Evolutionary conservation across 2,888 invertebrate genomes (phyloP).

Genomic region (Brachylomia viminalis): DNA sequence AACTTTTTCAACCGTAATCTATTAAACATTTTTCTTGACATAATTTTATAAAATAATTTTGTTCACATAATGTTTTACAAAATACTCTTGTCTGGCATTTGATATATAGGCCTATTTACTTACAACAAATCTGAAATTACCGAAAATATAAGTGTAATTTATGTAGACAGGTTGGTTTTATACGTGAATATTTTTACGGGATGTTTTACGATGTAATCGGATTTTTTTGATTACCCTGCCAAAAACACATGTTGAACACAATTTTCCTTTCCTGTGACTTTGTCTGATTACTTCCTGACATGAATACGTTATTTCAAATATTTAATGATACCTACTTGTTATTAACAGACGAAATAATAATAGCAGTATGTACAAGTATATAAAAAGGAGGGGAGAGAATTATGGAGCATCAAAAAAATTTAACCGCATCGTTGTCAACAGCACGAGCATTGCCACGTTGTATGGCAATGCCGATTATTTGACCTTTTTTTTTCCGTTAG

Average conservation of each 20-base stretch:
- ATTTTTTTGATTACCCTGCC: slow-evolving; percentile 30
- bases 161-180: neutral
- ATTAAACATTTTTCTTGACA: slow-evolving; percentile 16
- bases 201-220: neutral
- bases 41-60: slow-evolving; percentile 3
- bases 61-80: slow-evolving; percentile 11
- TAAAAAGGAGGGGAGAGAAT: too few relatives aligned
- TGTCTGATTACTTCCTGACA: neutral
- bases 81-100: neutral
- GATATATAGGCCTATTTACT: neutral
- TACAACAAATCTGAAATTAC: neutral
- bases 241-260: slow-evolving; percentile 8
- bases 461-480: too few relatives aligned
- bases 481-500: too few relatives aligned
- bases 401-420: too few relatives aligned
- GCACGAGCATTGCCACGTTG: too few relatives aligned
- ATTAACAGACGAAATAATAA: too few relatives aligned
- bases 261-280: slow-evolving; percentile 1
- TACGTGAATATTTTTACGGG: neutral
- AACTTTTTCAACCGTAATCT: neutral
- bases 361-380: too few relatives aligned
- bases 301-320: neutral
- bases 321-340: neutral
- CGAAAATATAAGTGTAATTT: slow-evolving; percentile 1
- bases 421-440: too few relatives aligned